Evolutionary conservation across 92 coral and sea anemone species (phyloP).

Genomic region (Ricordea florida): DNA sequence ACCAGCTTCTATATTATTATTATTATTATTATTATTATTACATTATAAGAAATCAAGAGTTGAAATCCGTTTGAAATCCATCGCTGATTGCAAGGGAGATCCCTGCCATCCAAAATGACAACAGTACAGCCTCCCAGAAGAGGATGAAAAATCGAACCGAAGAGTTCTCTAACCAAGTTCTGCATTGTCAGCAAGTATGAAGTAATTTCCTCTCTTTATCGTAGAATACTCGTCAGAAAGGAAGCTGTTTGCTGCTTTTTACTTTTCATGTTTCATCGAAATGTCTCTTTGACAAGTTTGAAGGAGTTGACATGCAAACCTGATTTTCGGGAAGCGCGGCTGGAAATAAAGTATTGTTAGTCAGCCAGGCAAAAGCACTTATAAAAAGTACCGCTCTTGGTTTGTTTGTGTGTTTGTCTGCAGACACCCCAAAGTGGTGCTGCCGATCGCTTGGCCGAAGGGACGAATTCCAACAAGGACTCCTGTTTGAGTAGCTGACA

Average conservation of each 20-base stretch:
- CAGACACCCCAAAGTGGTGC: conserved; percentile 57
- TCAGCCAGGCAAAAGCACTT: conserved; percentile 9
- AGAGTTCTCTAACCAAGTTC: conserved; percentile 34
- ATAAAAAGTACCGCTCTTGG: conserved; percentile 1
- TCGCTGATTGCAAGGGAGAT: conserved; percentile 16
- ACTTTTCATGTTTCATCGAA: not conserved
- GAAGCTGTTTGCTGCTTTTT: not conserved
- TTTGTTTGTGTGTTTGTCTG: conserved; percentile 18
- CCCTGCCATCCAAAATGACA: conserved; percentile 24
- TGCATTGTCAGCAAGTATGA: not conserved
- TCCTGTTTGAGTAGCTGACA: conserved; percentile 58
- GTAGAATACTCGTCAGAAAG: not conserved
- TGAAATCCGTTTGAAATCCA: conserved; percentile 32
- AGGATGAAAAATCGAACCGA: conserved; percentile 26
- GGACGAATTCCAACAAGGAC: conserved; percentile 51
- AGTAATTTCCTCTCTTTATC: not conserved
- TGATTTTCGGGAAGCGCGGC: not conserved
- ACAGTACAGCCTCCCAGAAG: conserved; percentile 19
- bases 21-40: not conserved
- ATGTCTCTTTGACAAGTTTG: not conserved
- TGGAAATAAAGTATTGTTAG: conserved; percentile 7
- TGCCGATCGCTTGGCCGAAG: conserved; percentile 30
- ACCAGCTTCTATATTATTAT: not conserved
- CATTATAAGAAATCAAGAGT: conserved; percentile 23
- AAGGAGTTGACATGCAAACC: not conserved